Evolutionary conservation across 2,797 vertebrate genomes (phyloP), one percentile per base, ranked within the genome.

Genomic region (Argyrosomus regius): DNA sequence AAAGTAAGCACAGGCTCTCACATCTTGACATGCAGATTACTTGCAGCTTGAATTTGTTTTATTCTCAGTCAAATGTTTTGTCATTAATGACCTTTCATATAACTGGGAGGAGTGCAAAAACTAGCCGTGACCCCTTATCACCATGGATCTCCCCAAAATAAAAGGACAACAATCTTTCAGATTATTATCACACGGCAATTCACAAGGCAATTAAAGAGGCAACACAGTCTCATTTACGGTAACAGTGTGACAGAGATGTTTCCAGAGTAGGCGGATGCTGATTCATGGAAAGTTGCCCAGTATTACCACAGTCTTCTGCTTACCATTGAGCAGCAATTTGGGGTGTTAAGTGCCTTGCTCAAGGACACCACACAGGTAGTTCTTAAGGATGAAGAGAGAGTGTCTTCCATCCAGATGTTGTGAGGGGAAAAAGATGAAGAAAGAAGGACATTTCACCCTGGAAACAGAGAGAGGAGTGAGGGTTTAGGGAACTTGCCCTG

Each of bases 401-500:
- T 43, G 3, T 67, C 58, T 50, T 75, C 3, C 11, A 69, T 72
- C 59, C 71, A 83, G 74, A 85, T 86, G 61, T 84, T 67, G 60
- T 1, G 4, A 48, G 60, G 13, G n/a, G 0, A 11, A 17, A 59
- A 56, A 75, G 41, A 70, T 17, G 4, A 28, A 79, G 31, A 43
- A 59, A 69, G 53, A 46, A 11, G 14, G 59, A 43, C 14, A 2
- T 52, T 78, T 83, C 82, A 20, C 68, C 63, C 50, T 26, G 24
- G 20, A 66, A 46, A 54, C 58, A 11, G 57, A 73, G 56, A 62
- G 50, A 24, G 46, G 72, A 75, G 53, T 35, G 49, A 65, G 49
- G 72, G 35, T 28, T 80, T 53, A 68, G 62, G 70, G 52, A 87
- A 80, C 81, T 93, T 91, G 80, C 93, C 84, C 73, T n/a, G 11